phyloP scores from a whole-genome alignment of 2,888 invertebrate species.

The Aethes cnicana region DNA sequence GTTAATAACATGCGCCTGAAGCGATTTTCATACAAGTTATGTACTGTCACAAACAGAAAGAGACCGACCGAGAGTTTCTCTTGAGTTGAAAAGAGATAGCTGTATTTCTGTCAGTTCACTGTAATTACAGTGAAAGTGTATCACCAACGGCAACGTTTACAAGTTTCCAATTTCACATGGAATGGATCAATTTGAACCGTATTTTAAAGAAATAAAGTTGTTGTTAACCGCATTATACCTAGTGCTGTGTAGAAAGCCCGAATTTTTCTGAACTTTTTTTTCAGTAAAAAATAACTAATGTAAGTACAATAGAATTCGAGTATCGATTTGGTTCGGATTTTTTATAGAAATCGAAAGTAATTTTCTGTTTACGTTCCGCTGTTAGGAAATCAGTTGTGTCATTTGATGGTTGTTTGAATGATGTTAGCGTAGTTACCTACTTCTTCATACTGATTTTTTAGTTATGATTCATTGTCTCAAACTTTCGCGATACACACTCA shows the following conservation, averaged over 20 bases:
- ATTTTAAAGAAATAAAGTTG: background rate
- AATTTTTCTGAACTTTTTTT: slow-evolving; percentile 43
- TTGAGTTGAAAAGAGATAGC: slow-evolving; percentile 22
- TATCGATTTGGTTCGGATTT: slow-evolving; percentile 45
- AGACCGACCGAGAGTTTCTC: too few relatives aligned
- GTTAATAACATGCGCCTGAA: background rate
- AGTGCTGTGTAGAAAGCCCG: slow-evolving; percentile 40
- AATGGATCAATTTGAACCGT: background rate
- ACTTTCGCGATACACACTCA: too few relatives aligned
- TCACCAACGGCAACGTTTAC: slow-evolving; percentile 34
- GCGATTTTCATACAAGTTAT: background rate
- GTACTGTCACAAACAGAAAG: too few relatives aligned
- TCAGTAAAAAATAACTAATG: slow-evolving; percentile 29
- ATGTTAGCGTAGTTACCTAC: background rate
- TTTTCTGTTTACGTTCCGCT: slow-evolving; percentile 26
- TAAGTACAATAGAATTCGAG: slow-evolving; percentile 43
- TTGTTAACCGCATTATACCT: slow-evolving; percentile 3
- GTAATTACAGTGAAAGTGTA: slow-evolving; percentile 50
- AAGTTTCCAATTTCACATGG: background rate
- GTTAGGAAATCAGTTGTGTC: slow-evolving; percentile 1
- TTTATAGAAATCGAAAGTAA: slow-evolving; percentile 59
- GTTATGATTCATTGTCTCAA: too few relatives aligned
- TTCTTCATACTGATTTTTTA: too few relatives aligned
- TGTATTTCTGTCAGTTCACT: slow-evolving; percentile 26
- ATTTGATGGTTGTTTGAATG: background rate